A percentile compares a stretch with the other conserved stretches of the same genome.
phyloP scores from a whole-genome alignment of 2,888 invertebrate genomes.

The Dynastes grantii region DNA sequence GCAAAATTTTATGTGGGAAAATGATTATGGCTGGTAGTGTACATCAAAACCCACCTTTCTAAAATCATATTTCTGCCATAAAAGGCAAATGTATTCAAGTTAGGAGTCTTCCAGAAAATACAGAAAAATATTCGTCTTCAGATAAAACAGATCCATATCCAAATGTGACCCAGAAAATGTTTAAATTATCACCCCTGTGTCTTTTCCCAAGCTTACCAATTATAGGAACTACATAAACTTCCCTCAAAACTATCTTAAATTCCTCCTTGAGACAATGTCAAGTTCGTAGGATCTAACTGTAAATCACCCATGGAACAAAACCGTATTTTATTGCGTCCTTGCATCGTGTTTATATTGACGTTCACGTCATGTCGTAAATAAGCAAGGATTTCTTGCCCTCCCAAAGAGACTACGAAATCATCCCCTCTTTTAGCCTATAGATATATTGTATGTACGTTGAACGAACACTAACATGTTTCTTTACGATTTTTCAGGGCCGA shows the following conservation, averaged over 20 bases:
- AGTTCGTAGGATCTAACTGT: neutral
- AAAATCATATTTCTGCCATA: too few relatives aligned
- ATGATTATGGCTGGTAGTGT: too few relatives aligned
- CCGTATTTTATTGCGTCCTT: too few relatives aligned
- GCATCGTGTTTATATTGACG: neutral
- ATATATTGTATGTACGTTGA: too few relatives aligned
- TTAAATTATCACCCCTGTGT: too few relatives aligned
- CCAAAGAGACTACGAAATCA: neutral
- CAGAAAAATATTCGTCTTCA: too few relatives aligned
- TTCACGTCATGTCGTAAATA: conserved; percentile 31
- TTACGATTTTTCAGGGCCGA: conserved; percentile 87
- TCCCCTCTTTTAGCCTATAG: neutral
- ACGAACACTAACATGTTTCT: conserved; percentile 26
- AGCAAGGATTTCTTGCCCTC: neutral
- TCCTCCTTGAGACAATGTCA: conserved; percentile 7
- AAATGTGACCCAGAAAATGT: neutral
- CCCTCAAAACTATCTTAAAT: conserved; percentile 1
- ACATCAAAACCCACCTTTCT: too few relatives aligned
- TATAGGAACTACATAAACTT: conserved; percentile 3
- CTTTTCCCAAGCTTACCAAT: neutral
- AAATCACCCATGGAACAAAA: conserved; percentile 10
- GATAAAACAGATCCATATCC: too few relatives aligned
- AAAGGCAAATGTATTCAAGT: too few relatives aligned
- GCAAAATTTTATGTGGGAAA: too few relatives aligned
- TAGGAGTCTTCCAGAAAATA: too few relatives aligned